phyloP scores from a whole-genome alignment of 2,113 vertebrate species.

The Acinonyx jubatus region DNA sequence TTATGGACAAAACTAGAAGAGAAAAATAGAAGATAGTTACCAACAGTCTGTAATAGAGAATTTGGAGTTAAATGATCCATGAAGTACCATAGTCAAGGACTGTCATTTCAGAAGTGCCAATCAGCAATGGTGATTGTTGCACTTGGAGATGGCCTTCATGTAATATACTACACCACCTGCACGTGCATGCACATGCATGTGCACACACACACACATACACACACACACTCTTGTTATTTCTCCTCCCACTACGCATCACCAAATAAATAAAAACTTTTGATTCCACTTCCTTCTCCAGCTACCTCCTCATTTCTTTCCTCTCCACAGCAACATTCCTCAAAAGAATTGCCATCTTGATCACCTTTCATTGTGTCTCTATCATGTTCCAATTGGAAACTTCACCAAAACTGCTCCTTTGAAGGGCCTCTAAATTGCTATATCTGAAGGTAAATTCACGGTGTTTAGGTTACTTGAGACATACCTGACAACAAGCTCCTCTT shows the following conservation, averaged over 20 bases:
- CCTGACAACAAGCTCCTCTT: background rate
- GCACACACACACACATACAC: background rate
- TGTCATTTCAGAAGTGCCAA: background rate
- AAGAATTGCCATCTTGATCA: background rate
- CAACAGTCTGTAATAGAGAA: background rate
- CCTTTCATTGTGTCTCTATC: background rate
- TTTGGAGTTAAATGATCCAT: background rate
- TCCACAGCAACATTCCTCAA: background rate
- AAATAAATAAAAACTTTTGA: background rate
- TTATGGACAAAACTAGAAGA: background rate
- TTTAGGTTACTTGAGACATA: background rate
- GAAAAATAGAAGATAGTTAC: background rate
- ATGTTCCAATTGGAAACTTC: background rate
- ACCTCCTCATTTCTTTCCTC: background rate
- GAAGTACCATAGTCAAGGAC: background rate
- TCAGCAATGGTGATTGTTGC: background rate
- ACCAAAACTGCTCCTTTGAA: background rate
- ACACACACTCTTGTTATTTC: background rate
- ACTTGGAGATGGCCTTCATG: background rate
- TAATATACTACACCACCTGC: background rate
- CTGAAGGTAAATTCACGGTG: background rate
- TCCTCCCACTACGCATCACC: background rate
- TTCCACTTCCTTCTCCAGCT: background rate
- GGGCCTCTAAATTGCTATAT: background rate
- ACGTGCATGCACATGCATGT: rapidly evolving